Percentiles rank a stretch among this genome's conserved stretches.
Evolutionary conservation across 2,797 vertebrate genomes (phyloP).

Genomic region (Micromesistius poutassou): DNA sequence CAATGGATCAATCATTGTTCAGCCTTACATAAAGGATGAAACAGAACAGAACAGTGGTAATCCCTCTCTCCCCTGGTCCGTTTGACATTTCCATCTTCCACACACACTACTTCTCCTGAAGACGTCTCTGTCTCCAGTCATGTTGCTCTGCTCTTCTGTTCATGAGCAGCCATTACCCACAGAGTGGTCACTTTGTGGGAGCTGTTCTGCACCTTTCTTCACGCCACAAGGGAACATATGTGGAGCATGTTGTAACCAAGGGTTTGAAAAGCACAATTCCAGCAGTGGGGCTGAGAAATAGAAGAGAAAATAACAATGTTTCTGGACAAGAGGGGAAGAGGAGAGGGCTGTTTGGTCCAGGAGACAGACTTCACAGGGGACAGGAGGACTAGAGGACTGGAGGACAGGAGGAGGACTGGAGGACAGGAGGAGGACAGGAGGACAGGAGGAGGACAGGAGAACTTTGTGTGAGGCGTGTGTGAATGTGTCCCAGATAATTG

Average conservation of each 20-base stretch:
- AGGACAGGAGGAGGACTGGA: too few species aligned
- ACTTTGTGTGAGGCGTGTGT: too few species aligned
- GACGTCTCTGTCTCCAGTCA: background rate
- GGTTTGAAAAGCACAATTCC: background rate
- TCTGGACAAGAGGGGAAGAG: background rate
- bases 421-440: too few species aligned
- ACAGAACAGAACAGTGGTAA: background rate
- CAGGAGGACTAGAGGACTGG: too few species aligned
- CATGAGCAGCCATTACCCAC: background rate
- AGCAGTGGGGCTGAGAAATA: background rate
- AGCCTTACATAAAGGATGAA: background rate
- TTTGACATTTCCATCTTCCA: background rate
- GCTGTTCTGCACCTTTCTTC: background rate
- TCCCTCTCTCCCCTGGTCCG: background rate
- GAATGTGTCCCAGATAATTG: too few species aligned
- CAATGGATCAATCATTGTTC: background rate
- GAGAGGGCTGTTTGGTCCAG: background rate
- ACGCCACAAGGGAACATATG: background rate
- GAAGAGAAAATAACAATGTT: too few species aligned
- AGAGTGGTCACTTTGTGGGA: conserved; percentile 32
- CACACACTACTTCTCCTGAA: background rate
- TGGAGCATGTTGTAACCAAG: background rate
- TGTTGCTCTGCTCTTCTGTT: background rate
- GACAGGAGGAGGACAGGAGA: too few species aligned
- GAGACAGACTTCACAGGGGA: background rate